These are phyloP conservation scores for Gambusia yucatana DNA, from an alignment of 2,797 vertebrate species.

Conservation along the genomic window DNA sequence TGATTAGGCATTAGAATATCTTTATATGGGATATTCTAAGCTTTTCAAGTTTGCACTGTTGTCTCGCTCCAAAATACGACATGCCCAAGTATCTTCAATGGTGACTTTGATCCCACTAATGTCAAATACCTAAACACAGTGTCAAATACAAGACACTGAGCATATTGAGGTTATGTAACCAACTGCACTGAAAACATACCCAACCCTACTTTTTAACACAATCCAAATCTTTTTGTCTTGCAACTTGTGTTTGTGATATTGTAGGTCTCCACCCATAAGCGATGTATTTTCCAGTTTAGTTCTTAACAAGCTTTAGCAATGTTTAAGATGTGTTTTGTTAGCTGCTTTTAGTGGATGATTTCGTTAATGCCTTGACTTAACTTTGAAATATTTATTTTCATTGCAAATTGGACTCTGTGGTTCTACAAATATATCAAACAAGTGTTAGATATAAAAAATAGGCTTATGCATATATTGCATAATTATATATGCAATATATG, in stretches of 20 bases:
- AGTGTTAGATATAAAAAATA: not conserved
- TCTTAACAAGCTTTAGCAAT: not conserved
- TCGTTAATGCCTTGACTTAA: not conserved
- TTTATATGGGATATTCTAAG: not conserved
- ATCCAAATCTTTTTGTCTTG: constrained; percentile 4
- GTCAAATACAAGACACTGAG: not conserved
- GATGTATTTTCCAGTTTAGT: not conserved
- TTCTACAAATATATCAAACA: constrained; percentile 2
- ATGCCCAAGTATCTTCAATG: not conserved
- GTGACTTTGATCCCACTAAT: not conserved
- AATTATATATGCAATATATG: too few relatives aligned
- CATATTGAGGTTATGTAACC: not conserved
- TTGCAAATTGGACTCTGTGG: not conserved
- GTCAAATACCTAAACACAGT: not conserved
- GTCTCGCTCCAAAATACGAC: not conserved
- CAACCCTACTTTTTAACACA: not conserved
- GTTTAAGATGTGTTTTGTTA: not conserved
- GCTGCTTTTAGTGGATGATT: not conserved
- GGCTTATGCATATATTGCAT: not conserved
- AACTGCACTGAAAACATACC: not conserved
- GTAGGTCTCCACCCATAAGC: not conserved
- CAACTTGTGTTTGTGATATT: not conserved
- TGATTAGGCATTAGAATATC: not conserved
- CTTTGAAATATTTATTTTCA: constrained; percentile 6
- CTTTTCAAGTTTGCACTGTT: not conserved